These are phyloP conservation scores for Penaeus vannamei DNA, from an alignment of 1,140 invertebrate genomes.

Conservation along the genomic window DNA sequence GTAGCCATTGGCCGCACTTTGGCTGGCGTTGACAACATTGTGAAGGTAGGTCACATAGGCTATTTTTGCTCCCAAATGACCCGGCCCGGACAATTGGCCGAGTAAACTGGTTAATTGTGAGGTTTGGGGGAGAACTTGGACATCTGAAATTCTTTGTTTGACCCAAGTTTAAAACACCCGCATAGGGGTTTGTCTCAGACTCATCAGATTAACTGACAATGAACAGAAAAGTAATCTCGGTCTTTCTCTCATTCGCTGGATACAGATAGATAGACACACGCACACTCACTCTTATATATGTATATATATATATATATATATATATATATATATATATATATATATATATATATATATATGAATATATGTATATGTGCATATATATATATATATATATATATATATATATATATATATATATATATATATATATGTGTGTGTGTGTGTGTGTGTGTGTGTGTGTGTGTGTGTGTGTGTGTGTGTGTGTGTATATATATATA, in stretches of 20 bases:
- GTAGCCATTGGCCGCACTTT: no score
- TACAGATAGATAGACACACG: no score
- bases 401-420: no score
- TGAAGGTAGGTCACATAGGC: background rate
- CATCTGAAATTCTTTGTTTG: constrained; percentile 13
- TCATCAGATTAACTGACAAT: constrained; percentile 4
- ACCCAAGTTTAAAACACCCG: background rate
- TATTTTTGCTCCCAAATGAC: constrained; percentile 38
- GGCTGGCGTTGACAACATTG: no score
- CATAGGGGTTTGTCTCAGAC: background rate
- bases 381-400: background rate
- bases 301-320: no score
- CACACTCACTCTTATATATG: background rate
- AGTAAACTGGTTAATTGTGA: constrained; percentile 54
- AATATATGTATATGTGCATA: constrained; percentile 2
- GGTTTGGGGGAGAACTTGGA: constrained; percentile 30
- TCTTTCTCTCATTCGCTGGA: no score
- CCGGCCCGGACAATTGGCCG: constrained; percentile 42
- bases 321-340: constrained; percentile 11
- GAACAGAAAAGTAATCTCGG: no score
- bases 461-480: no score
- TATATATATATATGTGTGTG: no score
- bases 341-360: constrained; percentile 27
- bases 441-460: no score
- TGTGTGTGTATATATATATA: no score